A percentile compares a stretch with the other conserved stretches of the same genome.
phyloP scores from a whole-genome alignment of 2,113 vertebrate species.

The Machaerirhynchus nigripectus region DNA sequence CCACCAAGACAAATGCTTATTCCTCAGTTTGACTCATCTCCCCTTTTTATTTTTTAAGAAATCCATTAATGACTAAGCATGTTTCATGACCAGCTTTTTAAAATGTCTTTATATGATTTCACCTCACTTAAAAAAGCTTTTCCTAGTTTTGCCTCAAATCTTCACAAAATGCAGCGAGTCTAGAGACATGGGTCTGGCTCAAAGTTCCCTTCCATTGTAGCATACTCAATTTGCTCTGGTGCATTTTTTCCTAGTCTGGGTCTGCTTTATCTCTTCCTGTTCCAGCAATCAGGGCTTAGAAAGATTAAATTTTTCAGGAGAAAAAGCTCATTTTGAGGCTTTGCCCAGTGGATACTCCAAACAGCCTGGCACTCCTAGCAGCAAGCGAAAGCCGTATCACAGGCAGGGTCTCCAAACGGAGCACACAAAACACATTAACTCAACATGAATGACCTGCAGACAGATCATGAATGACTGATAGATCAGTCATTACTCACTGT shows the following conservation, averaged over 20 bases:
- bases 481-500: background rate
- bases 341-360: background rate
- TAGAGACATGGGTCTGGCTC: background rate
- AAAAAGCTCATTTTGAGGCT: background rate
- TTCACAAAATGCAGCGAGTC: background rate
- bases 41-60: background rate
- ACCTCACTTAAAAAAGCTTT: background rate
- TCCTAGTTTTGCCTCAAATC: background rate
- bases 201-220: accelerated
- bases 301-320: background rate
- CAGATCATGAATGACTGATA: background rate
- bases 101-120: background rate
- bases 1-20: background rate
- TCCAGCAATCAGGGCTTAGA: background rate
- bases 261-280: background rate
- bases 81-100: background rate
- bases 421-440: background rate
- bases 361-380: background rate
- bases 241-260: background rate
- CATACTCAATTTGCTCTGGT: background rate
- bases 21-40: background rate
- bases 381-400: background rate
- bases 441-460: background rate
- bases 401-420: background rate
- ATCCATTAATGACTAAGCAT: background rate